Conservation (phyloP, 2,888 invertebrate species). For the Rhagophthalmus giganteus region DNA sequence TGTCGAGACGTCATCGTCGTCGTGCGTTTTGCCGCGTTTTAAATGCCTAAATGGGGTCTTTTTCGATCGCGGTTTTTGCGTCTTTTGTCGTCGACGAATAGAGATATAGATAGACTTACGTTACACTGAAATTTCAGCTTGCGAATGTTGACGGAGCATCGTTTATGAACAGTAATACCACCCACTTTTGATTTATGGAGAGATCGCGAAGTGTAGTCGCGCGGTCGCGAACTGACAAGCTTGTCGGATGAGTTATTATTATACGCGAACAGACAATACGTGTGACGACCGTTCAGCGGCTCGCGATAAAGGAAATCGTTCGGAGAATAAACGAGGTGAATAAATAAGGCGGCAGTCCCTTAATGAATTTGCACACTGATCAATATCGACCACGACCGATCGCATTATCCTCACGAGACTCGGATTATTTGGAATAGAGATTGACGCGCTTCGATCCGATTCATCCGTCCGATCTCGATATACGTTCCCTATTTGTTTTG, state of each 20-base stretch:
- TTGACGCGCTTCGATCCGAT: conserved; percentile 30
- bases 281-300: conserved; percentile 27
- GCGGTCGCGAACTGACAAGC: conserved; percentile 34
- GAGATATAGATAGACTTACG: background rate
- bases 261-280: conserved; percentile 36
- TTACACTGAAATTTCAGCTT: conserved; percentile 2
- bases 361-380: conserved; percentile 34
- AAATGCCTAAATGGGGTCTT: conserved; percentile 23
- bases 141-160: background rate
- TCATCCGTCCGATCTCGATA: conserved; percentile 23
- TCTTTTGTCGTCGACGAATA: conserved; percentile 2
- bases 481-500: conserved; percentile 17
- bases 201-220: conserved; percentile 38
- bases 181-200: conserved; percentile 35
- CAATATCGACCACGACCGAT: too few species aligned
- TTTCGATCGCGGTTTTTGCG: conserved; percentile 7
- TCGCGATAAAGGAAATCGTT: conserved; percentile 37
- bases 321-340: conserved; percentile 35
- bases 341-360: conserved; percentile 13
- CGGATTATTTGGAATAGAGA: too few species aligned
- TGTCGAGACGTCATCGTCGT: conserved; percentile 3
- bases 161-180: conserved; percentile 7
- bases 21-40: conserved; percentile 20
- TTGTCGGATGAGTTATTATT: conserved; percentile 37
- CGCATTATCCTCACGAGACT: too few species aligned